phyloP scores from a whole-genome alignment of 1,140 invertebrate genomes.

The Galendromus occidentalis region DNA sequence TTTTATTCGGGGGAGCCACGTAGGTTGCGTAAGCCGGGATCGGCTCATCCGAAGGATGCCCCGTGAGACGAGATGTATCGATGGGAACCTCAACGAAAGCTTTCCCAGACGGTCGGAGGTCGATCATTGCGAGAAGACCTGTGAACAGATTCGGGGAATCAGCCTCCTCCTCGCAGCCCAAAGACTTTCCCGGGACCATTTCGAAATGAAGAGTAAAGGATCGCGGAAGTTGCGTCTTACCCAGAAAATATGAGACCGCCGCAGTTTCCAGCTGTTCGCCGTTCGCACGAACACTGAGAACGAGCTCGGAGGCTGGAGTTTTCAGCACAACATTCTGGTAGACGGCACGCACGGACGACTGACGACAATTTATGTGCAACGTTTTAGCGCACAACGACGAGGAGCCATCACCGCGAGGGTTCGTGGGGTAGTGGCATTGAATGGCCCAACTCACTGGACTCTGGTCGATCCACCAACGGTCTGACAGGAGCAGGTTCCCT shows the following conservation, averaged over 20 bases:
- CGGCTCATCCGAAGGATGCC: not conserved
- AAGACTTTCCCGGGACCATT: no score
- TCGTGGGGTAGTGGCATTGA: not conserved
- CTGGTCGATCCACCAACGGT: constrained; percentile 4
- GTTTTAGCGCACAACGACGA: not conserved
- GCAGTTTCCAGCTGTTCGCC: constrained; percentile 1
- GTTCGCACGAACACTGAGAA: not conserved
- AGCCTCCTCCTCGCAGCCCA: no score
- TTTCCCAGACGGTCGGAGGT: not conserved
- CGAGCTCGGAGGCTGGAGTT: not conserved
- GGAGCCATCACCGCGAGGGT: not conserved
- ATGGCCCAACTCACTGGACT: constrained; percentile 1
- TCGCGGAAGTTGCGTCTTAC: not conserved
- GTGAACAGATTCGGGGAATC: no score
- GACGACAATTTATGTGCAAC: constrained; percentile 1
- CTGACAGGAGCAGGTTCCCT: not conserved
- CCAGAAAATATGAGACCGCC: not conserved
- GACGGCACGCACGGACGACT: not conserved
- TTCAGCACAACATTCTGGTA: constrained; percentile 6
- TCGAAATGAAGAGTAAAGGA: no score
- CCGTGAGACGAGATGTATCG: not conserved
- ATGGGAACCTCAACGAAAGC: not conserved
- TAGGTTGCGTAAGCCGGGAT: not conserved
- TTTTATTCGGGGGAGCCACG: not conserved
- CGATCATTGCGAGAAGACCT: constrained; percentile 3